Conservation (phyloP, 2,113 vertebrate genomes). For the Pseudonaja textilis region DNA sequence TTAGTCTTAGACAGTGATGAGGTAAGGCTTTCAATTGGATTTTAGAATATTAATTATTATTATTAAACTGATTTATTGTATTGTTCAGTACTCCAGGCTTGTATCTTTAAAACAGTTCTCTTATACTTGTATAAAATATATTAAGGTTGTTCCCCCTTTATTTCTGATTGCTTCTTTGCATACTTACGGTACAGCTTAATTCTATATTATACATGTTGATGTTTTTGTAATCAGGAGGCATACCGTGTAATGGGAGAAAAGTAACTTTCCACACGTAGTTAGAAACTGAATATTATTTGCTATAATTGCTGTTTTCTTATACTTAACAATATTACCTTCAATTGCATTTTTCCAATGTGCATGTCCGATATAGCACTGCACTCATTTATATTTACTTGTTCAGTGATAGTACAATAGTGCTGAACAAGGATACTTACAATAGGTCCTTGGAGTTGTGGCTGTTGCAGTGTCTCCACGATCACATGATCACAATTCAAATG, state of each 20-base stretch:
- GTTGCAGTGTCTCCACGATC: background rate
- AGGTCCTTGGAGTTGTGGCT: background rate
- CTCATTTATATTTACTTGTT: background rate
- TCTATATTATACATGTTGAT: background rate
- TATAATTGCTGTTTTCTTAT: background rate
- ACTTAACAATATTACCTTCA: background rate
- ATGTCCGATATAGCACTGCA: background rate
- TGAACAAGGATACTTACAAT: background rate
- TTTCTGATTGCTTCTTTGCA: background rate
- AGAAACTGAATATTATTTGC: background rate
- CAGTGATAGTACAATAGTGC: background rate
- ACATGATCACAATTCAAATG: background rate
- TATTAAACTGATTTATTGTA: background rate
- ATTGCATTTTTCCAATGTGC: background rate
- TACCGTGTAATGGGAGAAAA: background rate
- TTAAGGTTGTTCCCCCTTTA: background rate
- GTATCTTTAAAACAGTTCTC: background rate
- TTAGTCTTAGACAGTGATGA: constrained; percentile 68
- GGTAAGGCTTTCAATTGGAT: constrained; percentile 58
- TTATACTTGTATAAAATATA: background rate
- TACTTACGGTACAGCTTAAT: background rate
- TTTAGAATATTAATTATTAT: background rate
- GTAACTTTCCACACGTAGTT: background rate
- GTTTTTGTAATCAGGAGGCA: background rate
- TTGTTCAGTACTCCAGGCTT: background rate